Percentiles rank a stretch among this genome's conserved stretches.
These are phyloP conservation scores for Teinopalpus imperialis DNA, from an alignment of 2,888 invertebrate genomes.

Conservation along the genomic window DNA sequence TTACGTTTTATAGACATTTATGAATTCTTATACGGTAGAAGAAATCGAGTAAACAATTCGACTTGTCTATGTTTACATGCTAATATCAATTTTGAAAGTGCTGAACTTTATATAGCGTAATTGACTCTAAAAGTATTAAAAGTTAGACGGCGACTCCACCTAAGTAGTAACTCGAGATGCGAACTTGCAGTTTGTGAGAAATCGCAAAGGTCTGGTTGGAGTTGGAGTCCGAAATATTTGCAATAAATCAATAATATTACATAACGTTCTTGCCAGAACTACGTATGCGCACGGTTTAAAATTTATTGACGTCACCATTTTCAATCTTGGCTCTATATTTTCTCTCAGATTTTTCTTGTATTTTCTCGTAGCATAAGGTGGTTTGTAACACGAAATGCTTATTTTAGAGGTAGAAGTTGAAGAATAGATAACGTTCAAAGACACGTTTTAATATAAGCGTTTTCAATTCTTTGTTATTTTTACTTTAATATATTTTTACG, in stretches of 20 bases:
- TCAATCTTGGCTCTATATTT: conserved; percentile 14
- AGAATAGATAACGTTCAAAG: no score
- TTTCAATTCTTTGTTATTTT: no score
- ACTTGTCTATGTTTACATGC: no score
- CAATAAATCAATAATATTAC: conserved; percentile 27
- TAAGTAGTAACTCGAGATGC: neutral
- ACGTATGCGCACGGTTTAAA: conserved; percentile 19
- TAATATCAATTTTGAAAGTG: conserved; percentile 2
- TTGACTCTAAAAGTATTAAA: conserved; percentile 23
- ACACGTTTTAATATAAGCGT: no score
- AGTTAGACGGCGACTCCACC: conserved; percentile 13
- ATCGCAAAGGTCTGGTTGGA: neutral
- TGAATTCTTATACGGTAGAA: no score
- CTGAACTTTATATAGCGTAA: conserved; percentile 6
- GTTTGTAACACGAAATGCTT: no score
- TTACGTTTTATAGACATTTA: no score
- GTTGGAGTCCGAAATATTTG: conserved; percentile 23
- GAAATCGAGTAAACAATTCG: no score
- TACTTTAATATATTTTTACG: no score
- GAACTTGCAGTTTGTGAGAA: conserved; percentile 1
- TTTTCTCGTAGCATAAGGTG: no score
- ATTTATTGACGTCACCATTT: conserved; percentile 18
- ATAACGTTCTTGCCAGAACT: conserved; percentile 9
- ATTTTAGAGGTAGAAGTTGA: no score
- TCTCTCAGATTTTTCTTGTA: conserved; percentile 5